Percentiles rank a stretch among this genome's conserved stretches.
phyloP scores from a whole-genome alignment of 2,113 vertebrate species.

The Ahaetulla prasina region DNA sequence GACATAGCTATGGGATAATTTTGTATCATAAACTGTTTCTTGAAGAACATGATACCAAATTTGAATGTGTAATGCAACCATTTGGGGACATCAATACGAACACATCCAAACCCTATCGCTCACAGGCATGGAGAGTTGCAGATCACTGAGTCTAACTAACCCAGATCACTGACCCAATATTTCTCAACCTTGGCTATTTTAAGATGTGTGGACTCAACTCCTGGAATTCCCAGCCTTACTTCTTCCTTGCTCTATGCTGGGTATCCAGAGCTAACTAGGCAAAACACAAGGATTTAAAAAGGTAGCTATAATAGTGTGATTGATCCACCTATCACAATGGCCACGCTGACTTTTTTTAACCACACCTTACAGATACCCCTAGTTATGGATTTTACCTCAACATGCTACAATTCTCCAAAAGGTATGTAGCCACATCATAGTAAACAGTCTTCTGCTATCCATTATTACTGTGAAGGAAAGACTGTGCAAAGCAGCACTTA shows the following conservation, averaged over 20 bases:
- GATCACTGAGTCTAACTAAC: neutral
- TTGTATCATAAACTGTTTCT: neutral
- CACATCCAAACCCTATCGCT: neutral
- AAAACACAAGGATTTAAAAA: neutral
- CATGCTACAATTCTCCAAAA: neutral
- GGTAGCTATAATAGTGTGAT: neutral
- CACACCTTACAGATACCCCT: neutral
- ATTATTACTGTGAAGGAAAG: neutral
- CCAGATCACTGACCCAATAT: neutral
- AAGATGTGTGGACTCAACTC: neutral
- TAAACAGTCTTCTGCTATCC: neutral
- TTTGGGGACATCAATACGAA: neutral
- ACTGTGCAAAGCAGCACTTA: neutral
- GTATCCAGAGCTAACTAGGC: neutral
- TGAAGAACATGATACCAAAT: neutral
- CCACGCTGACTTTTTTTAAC: neutral
- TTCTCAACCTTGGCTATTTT: neutral
- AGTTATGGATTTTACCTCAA: neutral
- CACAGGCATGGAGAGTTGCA: neutral
- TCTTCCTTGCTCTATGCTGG: neutral
- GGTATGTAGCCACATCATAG: neutral
- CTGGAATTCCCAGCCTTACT: neutral
- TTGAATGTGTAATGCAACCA: neutral
- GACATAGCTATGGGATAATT: neutral
- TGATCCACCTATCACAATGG: neutral